phyloP scores from a whole-genome alignment of 2,113 vertebrate genomes.

The Melanerpes formicivorus region DNA sequence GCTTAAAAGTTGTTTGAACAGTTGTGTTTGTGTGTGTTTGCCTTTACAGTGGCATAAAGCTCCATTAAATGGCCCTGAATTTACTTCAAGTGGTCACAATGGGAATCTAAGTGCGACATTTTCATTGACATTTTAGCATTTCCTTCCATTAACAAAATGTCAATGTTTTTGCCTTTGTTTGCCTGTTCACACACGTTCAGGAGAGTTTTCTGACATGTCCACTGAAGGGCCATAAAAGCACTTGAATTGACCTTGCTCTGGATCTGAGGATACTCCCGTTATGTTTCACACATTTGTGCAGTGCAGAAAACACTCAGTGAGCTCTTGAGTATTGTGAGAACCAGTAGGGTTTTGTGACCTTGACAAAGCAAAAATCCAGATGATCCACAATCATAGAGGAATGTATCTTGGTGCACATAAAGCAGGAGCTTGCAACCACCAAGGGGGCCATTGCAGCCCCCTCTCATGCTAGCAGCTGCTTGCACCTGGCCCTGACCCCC shows the following conservation, averaged over 20 bases:
- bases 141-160: constrained; percentile 52
- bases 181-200: not conserved
- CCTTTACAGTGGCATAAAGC: constrained; percentile 16
- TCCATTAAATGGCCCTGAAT: constrained; percentile 19
- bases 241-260: not conserved
- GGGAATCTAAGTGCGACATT: constrained; percentile 34
- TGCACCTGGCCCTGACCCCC: not conserved
- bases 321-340: not conserved
- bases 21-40: not conserved
- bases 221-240: not conserved
- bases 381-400: not conserved
- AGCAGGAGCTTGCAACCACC: not conserved
- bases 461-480: not conserved
- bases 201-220: not conserved
- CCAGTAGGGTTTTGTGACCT: not conserved
- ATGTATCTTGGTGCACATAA: accelerated
- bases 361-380: not conserved
- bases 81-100: constrained; percentile 25
- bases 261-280: not conserved
- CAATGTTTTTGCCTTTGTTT: constrained; percentile 26
- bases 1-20: not conserved
- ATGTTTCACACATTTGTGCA: not conserved
- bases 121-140: constrained; percentile 38
- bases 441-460: not conserved
- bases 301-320: not conserved